Base-by-base conservation (phyloP, 2,888 invertebrate species). In the Prenolepis imparis region DNA sequence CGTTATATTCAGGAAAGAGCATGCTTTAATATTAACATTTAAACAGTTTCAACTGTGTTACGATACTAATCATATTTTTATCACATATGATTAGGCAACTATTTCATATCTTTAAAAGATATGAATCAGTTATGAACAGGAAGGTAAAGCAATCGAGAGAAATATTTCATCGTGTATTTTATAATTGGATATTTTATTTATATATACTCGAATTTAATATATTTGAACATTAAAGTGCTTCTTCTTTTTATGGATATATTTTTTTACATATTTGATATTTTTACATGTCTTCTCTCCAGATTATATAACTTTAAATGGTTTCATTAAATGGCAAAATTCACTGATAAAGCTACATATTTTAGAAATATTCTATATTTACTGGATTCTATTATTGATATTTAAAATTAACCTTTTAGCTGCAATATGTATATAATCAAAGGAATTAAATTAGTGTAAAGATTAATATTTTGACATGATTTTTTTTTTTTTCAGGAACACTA, bases 401-500 rank as follows among this genome's bases (percentile, higher is more conserved):
- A 9, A 73, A 24, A 24, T 28, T 68, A 15, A 68, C 15, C 8
- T 52, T 6, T 0, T 5, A 18, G 18, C 0, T 48, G 5, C 6
- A 28, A 48, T 36, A 36, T 32, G 8, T 15, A 28, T 32, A 18
- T 15, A 59, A 28, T 9, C 9, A 32, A 57, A 18, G 9, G 1
- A 28, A 28, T 28, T 12, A 39, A 18, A n/a, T 28, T 15, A 24
- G 41, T 41, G 41, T n/a, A 21, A 12, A 11, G 4, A n/a, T 12
- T 74, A 18, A 63, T 48, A 8, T 48, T n/a, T 0, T 39, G 1
- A 15, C 11, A 39, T 39, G 9, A 41, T 28, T 39, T 55, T 15
- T 66, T 39, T 55, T 15, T 66, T 88, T 83, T 24, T 6, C 81
- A 93, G 93, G 89, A 88, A 87, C 88, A 15, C 61, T 91, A 24